Percentiles rank a stretch among this genome's conserved stretches.
These are phyloP conservation scores for Prosapia bicincta DNA, from an alignment of 2,888 invertebrate species.

Conservation along the genomic window DNA sequence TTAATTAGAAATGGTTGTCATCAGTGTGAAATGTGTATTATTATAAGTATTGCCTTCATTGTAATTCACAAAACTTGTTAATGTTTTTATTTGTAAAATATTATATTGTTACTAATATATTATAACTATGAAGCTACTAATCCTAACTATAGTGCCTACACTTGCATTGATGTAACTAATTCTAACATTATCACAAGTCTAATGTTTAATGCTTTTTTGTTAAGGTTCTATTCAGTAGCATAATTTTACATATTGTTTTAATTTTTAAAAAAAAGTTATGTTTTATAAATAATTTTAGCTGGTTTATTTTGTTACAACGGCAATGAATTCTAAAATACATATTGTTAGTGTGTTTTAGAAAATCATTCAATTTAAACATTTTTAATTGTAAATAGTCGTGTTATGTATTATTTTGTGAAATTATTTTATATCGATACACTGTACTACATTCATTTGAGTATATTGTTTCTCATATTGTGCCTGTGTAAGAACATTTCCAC, in stretches of 20 bases:
- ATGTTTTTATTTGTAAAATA: slow-evolving; percentile 2
- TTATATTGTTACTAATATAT: not conserved
- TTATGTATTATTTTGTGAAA: not conserved
- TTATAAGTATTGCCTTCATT: not conserved
- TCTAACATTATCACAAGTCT: not conserved
- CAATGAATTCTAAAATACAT: not conserved
- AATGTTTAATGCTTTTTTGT: not conserved
- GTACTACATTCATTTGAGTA: not conserved
- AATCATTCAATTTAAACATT: not conserved
- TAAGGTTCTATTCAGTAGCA: not conserved
- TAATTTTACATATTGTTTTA: not conserved
- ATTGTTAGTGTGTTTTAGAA: not conserved
- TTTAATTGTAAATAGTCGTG: not conserved
- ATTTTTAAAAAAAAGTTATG: not conserved
- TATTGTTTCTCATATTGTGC: not conserved
- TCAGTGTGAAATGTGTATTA: not conserved
- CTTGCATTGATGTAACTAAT: not conserved
- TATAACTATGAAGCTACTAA: not conserved
- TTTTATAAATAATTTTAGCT: not conserved
- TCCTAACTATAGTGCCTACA: not conserved
- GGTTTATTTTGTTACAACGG: not conserved
- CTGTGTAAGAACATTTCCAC: not conserved
- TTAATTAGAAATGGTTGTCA: not conserved
- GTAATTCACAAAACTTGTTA: not conserved
- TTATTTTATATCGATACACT: not conserved